Conservation (phyloP, 2,888 invertebrate genomes). For the Pheosia gnoma region DNA sequence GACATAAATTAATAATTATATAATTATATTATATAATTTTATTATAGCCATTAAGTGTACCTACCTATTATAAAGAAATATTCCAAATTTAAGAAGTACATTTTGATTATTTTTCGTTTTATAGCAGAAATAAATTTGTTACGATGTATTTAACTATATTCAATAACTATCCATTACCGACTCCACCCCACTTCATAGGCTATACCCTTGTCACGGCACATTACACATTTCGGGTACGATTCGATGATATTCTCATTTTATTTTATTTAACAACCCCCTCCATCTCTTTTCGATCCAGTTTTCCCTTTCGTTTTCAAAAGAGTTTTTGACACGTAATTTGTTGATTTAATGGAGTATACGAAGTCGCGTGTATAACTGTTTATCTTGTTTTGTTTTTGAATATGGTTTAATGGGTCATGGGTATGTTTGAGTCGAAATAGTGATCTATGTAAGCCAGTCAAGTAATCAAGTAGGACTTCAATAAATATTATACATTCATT, state of each 20-base stretch:
- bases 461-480: too few relatives aligned
- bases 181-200: conserved; percentile 36
- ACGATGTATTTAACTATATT: not conserved
- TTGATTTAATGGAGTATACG: conserved; percentile 69
- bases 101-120: too few relatives aligned
- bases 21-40: too few relatives aligned
- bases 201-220: conserved; percentile 58
- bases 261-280: conserved; percentile 69
- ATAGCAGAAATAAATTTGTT: too few relatives aligned
- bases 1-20: too few relatives aligned
- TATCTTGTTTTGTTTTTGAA: conserved; percentile 3
- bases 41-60: too few relatives aligned
- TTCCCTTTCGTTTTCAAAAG: conserved; percentile 58
- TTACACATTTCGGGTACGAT: conserved; percentile 67
- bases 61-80: too few relatives aligned
- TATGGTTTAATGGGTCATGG: not conserved
- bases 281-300: conserved; percentile 52
- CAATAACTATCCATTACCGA: conserved; percentile 4
- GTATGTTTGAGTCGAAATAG: too few relatives aligned
- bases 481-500: too few relatives aligned
- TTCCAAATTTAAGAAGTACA: too few relatives aligned
- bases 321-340: conserved; percentile 75
- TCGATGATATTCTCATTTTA: conserved; percentile 77
- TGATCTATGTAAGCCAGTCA: too few relatives aligned
- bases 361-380: conserved; percentile 23